Conservation (phyloP, 2,797 vertebrate genomes). For the Merluccius polli region DNA sequence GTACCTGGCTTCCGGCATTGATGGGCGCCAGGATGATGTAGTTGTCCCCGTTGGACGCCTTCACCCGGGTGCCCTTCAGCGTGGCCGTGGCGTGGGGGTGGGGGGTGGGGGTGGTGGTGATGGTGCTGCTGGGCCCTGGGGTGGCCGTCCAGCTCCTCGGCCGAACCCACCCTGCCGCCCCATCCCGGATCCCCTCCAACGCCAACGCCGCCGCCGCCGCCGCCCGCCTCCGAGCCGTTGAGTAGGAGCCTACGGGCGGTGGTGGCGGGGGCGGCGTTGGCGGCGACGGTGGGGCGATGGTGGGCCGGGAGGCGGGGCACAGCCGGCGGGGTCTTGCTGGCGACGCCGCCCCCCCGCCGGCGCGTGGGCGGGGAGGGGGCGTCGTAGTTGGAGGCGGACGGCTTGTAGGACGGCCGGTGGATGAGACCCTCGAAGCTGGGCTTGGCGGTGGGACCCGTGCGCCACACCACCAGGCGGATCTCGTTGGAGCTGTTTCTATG, state of each 20-base stretch:
- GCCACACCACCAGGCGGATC: conserved; percentile 91
- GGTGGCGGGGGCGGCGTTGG: conserved; percentile 51
- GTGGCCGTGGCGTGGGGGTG: conserved; percentile 69
- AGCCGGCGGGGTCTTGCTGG: conserved; percentile 69
- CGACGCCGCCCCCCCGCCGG: conserved; percentile 60
- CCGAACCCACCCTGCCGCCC: conserved; percentile 69
- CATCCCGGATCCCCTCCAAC: conserved; percentile 50
- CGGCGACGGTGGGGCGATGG: conserved; percentile 65
- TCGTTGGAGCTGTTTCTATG: conserved; percentile 83
- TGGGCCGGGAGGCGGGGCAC: conserved; percentile 74
- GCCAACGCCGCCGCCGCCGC: conserved; percentile 51
- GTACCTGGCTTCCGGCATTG: conserved; percentile 90
- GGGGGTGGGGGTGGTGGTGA: background rate
- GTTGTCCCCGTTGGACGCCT: conserved; percentile 82
- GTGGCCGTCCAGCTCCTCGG: conserved; percentile 68
- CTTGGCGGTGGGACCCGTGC: conserved; percentile 82
- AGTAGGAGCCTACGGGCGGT: conserved; percentile 78
- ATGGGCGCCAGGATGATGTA: conserved; percentile 92
- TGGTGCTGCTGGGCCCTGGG: conserved; percentile 40
- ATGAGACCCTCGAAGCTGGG: conserved; percentile 79
- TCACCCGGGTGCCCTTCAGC: conserved; percentile 76
- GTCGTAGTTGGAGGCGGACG: conserved; percentile 71
- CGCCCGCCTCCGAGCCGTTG: conserved; percentile 67
- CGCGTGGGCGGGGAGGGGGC: conserved; percentile 75
- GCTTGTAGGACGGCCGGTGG: conserved; percentile 84